phyloP scores from a whole-genome alignment of 2,113 vertebrate genomes.

The Antigone vipio region DNA sequence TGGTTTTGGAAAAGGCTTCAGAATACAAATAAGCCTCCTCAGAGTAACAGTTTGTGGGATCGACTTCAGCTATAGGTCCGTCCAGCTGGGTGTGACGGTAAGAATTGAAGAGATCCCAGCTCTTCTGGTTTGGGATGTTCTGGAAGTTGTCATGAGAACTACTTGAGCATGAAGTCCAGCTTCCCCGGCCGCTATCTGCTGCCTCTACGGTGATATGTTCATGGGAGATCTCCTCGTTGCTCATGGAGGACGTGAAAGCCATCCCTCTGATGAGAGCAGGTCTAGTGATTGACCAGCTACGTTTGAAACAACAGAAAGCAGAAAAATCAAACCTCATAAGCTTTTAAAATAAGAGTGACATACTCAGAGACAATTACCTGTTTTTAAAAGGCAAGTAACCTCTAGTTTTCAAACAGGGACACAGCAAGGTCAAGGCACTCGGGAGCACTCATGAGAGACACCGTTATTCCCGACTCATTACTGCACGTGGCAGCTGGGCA shows the following conservation, averaged over 20 bases:
- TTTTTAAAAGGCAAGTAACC: neutral
- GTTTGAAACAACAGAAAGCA: neutral
- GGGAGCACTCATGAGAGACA: neutral
- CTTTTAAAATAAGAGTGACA: neutral
- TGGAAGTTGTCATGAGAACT: conserved; percentile 96
- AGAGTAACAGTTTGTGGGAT: conserved; percentile 68
- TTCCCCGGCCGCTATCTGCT: conserved; percentile 91
- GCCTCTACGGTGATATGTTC: conserved; percentile 84
- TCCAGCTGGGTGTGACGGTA: conserved; percentile 82
- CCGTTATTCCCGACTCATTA: rapidly evolving
- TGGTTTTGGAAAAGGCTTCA: conserved; percentile 67
- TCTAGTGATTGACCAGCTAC: conserved; percentile 73
- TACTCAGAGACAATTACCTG: neutral
- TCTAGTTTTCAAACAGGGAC: neutral
- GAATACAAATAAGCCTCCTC: conserved; percentile 67
- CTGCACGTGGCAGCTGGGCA: neutral
- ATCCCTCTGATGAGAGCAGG: conserved; percentile 71
- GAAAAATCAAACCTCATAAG: neutral
- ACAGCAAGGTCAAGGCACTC: neutral
- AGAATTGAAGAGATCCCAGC: conserved; percentile 77
- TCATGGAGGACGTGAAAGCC: conserved; percentile 81
- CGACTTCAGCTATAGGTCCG: conserved; percentile 83
- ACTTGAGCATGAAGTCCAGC: conserved; percentile 97
- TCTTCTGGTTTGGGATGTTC: conserved; percentile 82
- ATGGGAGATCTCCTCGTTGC: conserved; percentile 87